Conservation (phyloP, 2,888 invertebrate genomes). For the Erpobdella octoculata region DNA sequence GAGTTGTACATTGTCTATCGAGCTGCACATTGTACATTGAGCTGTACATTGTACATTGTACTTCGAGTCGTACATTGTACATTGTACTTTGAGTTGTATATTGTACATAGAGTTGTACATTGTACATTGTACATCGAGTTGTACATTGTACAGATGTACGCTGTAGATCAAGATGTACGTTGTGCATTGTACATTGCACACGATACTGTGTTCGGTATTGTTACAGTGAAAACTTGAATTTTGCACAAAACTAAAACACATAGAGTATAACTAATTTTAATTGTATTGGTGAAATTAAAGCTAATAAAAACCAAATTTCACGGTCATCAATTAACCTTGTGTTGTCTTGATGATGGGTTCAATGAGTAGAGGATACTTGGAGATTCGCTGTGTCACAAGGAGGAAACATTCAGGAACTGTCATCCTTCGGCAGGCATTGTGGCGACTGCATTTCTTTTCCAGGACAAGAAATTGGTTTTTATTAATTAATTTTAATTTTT, state of each 20-base stretch:
- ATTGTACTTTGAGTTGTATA: not conserved
- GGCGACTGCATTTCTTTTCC: constrained; percentile 65
- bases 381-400: constrained; percentile 85
- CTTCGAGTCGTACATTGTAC: not conserved
- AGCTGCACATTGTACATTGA: not conserved
- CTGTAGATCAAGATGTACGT: not conserved
- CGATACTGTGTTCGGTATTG: no score
- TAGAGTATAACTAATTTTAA: not conserved
- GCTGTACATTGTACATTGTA: not conserved
- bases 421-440: constrained; percentile 77
- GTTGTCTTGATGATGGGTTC: constrained; percentile 85
- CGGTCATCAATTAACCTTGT: constrained; percentile 53
- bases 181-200: not conserved
- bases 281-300: not conserved
- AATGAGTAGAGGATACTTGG: constrained; percentile 84
- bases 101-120: not conserved
- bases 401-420: constrained; percentile 90
- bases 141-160: not conserved
- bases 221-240: no score
- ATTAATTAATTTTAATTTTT: no score
- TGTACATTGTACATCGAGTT: not conserved
- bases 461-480: not conserved
- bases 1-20: not conserved
- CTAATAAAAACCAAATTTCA: not conserved
- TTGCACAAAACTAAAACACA: no score